phyloP scores from a whole-genome alignment of 2,888 invertebrate genomes.

The Perithous albicinctus region DNA sequence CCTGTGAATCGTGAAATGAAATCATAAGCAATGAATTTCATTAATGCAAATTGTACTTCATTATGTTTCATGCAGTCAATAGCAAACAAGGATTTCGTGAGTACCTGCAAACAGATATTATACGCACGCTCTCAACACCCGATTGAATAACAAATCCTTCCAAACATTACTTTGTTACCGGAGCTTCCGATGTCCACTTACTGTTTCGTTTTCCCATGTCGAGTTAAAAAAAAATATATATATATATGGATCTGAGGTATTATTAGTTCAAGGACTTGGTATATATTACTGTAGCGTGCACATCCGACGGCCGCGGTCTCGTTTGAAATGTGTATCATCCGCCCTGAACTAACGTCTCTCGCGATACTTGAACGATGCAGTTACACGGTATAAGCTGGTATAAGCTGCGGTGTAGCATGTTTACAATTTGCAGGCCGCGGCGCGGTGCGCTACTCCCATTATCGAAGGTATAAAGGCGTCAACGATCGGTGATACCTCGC shows the following conservation, averaged over 20 bases:
- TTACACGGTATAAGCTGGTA: too few species aligned
- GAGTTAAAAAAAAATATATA: constrained; percentile 10
- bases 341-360: constrained; percentile 10
- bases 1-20: background rate
- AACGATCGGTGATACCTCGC: background rate
- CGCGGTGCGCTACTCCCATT: constrained; percentile 11
- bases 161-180: constrained; percentile 3
- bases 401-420: constrained; percentile 32
- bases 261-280: constrained; percentile 53
- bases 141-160: constrained; percentile 46
- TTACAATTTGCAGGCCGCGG: constrained; percentile 13
- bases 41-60: constrained; percentile 46
- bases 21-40: background rate
- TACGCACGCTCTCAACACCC: constrained; percentile 31
- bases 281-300: constrained; percentile 30
- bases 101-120: constrained; percentile 64
- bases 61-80: constrained; percentile 73
- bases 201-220: constrained; percentile 1
- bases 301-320: constrained; percentile 25
- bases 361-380: background rate
- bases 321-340: constrained; percentile 53
- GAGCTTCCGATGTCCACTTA: constrained; percentile 25
- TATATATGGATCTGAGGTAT: constrained; percentile 11
- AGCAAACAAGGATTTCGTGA: constrained; percentile 78
- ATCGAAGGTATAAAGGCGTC: constrained; percentile 28